Base-by-base conservation (phyloP, 2,888 invertebrate genomes). In the Crioceris asparagi region DNA sequence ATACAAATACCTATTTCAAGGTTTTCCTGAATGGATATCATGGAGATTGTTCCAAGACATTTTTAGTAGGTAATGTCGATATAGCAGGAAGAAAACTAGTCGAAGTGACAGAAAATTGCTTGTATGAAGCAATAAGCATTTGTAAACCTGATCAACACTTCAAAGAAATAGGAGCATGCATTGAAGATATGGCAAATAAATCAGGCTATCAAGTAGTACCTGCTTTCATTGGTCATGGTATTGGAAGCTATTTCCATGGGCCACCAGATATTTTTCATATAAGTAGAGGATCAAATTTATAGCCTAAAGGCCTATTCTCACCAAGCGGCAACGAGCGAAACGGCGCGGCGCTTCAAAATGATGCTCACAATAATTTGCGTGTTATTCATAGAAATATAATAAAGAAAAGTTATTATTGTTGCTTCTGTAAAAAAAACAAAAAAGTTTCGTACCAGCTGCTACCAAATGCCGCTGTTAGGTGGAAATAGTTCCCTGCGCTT, bases 11-110 rank as follows among this genome's bases (percentile, higher is more conserved):
- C 21, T 17, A 25, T 36, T 43, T 57, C 36, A 51, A 84, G 83
- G 79, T 86, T 2, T 93, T 69, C 61, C 71, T 72, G 14, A 75
- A 86, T 60, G 90, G 90, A 4, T 85, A 74, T 61, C 93, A 94
- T 67, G 94, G 94, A 3, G 94, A 94, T 61, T 88, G 91, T 56
- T 90, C 91, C 3, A 78, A 79, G 57, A 92, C 91, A 15, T 90
- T 80, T 67, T 54, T 77, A 29, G 74, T 93, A n/a, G 93, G 91
- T 8, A 64, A 82, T 48, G 86, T 87, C 1, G 91, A 93, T 64
- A 70, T 75, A 19, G 66, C 68, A 49, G 91, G 84, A 0, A 62
- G 65, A 45, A 67, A 74, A 44, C 69, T 96, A 35, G 78, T 91
- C 1, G 53, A 69, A 36, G 69, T 77, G 2, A 82, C 90, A 0